phyloP scores from a whole-genome alignment of 2,797 vertebrate genomes.

The Melanotaenia pygmaea region DNA sequence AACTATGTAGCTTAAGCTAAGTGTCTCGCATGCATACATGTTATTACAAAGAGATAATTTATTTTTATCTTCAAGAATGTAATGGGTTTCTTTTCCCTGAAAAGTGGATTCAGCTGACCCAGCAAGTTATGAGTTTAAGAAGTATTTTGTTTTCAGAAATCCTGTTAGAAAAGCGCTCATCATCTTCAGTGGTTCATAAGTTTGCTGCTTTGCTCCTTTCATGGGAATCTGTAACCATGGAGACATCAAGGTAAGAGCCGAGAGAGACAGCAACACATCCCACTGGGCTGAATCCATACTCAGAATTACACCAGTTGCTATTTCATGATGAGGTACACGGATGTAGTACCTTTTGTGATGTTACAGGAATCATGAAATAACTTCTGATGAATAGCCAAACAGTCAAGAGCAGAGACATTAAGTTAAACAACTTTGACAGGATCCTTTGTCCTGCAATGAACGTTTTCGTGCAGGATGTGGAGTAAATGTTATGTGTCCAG shows the following conservation, averaged over 20 bases:
- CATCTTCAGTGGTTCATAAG: constrained; percentile 15
- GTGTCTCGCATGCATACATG: neutral
- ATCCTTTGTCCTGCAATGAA: constrained; percentile 13
- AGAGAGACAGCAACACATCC: constrained; percentile 51
- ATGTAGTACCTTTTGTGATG: neutral
- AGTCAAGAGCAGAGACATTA: neutral
- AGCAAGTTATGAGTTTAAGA: neutral
- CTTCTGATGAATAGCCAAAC: neutral
- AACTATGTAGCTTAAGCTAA: neutral
- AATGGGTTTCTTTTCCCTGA: neutral
- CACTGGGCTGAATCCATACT: constrained; percentile 56
- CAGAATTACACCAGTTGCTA: constrained; percentile 48
- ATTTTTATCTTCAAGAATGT: neutral
- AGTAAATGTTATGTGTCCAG: constrained; percentile 6
- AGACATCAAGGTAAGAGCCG: constrained; percentile 57
- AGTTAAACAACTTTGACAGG: neutral
- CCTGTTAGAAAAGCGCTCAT: constrained; percentile 4
- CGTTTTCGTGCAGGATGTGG: constrained; percentile 23
- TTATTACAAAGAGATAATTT: neutral
- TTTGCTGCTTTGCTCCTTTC: constrained; percentile 57
- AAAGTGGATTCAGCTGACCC: neutral
- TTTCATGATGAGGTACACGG: constrained; percentile 44
- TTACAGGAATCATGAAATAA: neutral
- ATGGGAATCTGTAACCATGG: constrained; percentile 79
- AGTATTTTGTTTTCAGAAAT: neutral